phyloP scores from a whole-genome alignment of 2,888 invertebrate genomes.

The Hyposoter didymator region DNA sequence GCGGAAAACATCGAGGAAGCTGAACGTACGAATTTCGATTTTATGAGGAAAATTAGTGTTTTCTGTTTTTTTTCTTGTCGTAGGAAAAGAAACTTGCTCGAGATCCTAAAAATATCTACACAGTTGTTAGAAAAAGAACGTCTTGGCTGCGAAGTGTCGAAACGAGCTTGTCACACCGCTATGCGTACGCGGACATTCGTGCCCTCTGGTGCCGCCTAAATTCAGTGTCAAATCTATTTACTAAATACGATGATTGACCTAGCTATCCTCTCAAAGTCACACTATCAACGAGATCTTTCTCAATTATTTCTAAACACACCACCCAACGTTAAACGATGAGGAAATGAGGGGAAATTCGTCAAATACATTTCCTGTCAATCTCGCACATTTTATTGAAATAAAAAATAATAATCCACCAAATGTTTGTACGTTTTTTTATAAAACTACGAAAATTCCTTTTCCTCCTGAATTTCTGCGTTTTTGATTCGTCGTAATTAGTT shows the following conservation, averaged over 20 bases:
- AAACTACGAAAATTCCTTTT: not conserved
- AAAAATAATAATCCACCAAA: not conserved
- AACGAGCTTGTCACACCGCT: too few species aligned
- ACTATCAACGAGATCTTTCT: not conserved
- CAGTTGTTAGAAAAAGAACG: not conserved
- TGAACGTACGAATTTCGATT: not conserved
- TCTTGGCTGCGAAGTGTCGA: too few species aligned
- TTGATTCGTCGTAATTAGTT: not conserved
- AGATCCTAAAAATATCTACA: not conserved
- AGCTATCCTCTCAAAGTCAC: not conserved
- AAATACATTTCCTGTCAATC: not conserved
- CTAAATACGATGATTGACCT: constrained; percentile 27
- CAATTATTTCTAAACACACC: not conserved
- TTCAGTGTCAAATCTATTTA: constrained; percentile 36
- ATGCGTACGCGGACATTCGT: not conserved
- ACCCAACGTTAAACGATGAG: not conserved
- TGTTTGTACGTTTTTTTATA: not conserved
- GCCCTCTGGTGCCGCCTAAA: not conserved
- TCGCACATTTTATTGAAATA: not conserved
- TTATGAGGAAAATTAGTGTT: not conserved
- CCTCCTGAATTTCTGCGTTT: not conserved
- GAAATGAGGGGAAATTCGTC: not conserved
- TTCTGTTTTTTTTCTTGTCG: not conserved
- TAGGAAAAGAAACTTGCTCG: not conserved
- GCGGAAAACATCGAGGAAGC: not conserved